Conservation (phyloP, 2,888 invertebrate genomes). For the Trilocha varians region DNA sequence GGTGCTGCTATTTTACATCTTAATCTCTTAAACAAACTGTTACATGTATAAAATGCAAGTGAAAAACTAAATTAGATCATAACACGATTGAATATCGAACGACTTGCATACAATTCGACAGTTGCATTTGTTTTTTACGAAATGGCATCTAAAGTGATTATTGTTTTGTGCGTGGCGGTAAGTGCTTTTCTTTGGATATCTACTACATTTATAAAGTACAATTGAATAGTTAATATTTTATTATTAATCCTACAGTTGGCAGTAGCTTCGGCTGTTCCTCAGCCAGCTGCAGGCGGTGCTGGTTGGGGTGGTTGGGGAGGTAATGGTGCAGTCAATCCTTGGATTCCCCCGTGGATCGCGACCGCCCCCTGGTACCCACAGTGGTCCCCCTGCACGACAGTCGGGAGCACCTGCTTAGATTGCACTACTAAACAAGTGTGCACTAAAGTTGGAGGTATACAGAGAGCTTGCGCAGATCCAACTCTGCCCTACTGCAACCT, state of each 20-base stretch:
- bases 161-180: conserved; percentile 47
- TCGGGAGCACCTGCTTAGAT: conserved; percentile 45
- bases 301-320: conserved; percentile 17
- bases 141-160: conserved; percentile 49
- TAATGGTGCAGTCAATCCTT: conserved; percentile 32
- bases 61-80: conserved; percentile 1
- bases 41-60: conserved; percentile 39
- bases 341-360: conserved; percentile 58
- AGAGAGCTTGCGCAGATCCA: conserved; percentile 49
- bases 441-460: conserved; percentile 52
- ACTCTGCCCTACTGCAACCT: conserved; percentile 56
- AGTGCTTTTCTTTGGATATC: conserved; percentile 22
- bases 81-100: conserved; percentile 2
- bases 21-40: conserved; percentile 42
- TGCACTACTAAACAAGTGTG: conserved; percentile 52
- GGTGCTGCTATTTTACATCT: conserved; percentile 19
- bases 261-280: conserved; percentile 40
- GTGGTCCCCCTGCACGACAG: conserved; percentile 45
- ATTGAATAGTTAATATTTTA: not conserved
- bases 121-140: too few species aligned
- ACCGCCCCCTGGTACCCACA: conserved; percentile 52
- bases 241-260: conserved; percentile 28
- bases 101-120: too few species aligned
- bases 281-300: conserved; percentile 18
- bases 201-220: not conserved